These are phyloP conservation scores for Spinibarbus caldwelli DNA, from an alignment of 2,797 vertebrate genomes.

Conservation along the genomic window DNA sequence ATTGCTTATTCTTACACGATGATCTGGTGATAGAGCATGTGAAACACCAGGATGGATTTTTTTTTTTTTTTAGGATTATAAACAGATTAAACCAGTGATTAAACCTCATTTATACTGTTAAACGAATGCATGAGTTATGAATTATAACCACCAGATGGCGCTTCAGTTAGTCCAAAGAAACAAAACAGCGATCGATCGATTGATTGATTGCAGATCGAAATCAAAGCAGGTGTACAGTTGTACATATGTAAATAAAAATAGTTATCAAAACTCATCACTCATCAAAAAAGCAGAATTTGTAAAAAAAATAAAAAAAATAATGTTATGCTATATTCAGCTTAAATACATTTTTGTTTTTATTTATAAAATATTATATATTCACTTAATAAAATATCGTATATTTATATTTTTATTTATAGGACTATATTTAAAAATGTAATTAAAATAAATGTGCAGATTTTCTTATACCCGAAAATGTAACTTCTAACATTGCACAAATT, in stretches of 20 bases:
- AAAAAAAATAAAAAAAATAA: too few species aligned
- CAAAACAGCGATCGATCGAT: background rate
- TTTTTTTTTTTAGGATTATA: background rate
- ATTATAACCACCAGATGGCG: constrained; percentile 6
- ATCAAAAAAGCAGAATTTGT: background rate
- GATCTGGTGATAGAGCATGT: background rate
- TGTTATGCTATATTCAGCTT: background rate
- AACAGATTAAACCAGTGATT: background rate
- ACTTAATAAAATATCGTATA: background rate
- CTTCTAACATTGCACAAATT: too few species aligned
- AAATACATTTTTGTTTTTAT: too few species aligned
- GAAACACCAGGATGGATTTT: background rate
- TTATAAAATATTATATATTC: background rate
- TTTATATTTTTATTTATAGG: background rate
- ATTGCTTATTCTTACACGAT: background rate
- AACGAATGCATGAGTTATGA: background rate
- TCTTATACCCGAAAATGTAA: background rate
- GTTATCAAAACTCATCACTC: background rate
- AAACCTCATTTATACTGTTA: background rate
- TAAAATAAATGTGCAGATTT: background rate
- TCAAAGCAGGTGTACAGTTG: background rate
- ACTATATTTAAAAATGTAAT: background rate
- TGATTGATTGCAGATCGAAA: background rate
- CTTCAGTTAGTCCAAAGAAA: background rate
- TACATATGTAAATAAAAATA: background rate